phyloP scores from a whole-genome alignment of 2,888 invertebrate species.

The Leistus spinibarbis region DNA sequence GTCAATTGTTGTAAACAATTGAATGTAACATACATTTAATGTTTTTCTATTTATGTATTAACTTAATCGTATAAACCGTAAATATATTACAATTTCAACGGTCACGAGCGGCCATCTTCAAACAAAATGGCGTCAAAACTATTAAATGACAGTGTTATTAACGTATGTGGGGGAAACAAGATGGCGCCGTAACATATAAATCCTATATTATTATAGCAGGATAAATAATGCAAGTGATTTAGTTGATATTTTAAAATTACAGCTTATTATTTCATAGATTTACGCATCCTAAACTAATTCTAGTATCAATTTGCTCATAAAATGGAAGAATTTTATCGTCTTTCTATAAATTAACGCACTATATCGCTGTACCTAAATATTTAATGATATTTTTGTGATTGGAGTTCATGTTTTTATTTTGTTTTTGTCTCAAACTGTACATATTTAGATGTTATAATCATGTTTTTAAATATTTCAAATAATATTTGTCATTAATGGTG shows the following conservation, averaged over 20 bases:
- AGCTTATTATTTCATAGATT: not conserved
- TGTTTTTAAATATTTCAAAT: constrained; percentile 23
- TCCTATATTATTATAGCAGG: not conserved
- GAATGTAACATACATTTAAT: not conserved
- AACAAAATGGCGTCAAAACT: not conserved
- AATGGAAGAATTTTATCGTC: constrained; percentile 13
- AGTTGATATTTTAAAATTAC: not conserved
- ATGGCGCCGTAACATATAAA: not conserved
- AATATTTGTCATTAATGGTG: constrained; percentile 30
- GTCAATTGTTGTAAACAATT: not conserved
- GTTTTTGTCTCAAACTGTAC: not conserved
- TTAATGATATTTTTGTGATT: constrained; percentile 21
- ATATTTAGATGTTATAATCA: constrained; percentile 13
- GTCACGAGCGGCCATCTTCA: not conserved
- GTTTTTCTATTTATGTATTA: not conserved
- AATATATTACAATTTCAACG: not conserved
- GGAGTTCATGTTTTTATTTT: not conserved
- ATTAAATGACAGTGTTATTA: too few relatives aligned
- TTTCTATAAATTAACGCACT: constrained; percentile 24
- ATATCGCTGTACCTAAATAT: constrained; percentile 34
- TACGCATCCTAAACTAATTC: not conserved
- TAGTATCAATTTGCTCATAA: constrained; percentile 36
- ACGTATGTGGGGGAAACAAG: too few relatives aligned
- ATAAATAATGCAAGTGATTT: not conserved
- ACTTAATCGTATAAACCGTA: too few relatives aligned